These are phyloP conservation scores for Poicephalus meyeri DNA, from an alignment of 2,113 vertebrate genomes.

Conservation along the genomic window DNA sequence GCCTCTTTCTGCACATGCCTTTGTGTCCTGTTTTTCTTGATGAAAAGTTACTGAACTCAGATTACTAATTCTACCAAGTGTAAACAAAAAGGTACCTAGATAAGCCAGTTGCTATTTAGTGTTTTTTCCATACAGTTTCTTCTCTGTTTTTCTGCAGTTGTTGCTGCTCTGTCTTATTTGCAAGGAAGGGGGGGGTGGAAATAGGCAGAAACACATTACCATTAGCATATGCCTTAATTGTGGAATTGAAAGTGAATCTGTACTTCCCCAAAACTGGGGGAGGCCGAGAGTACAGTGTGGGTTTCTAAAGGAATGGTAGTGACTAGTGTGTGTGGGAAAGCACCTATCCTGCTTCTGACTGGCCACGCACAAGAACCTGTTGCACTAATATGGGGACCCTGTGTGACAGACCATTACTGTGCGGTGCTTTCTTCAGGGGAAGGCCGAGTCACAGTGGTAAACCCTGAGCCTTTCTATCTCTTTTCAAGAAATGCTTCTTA, in stretches of 20 bases:
- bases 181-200: not conserved
- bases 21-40: too few relatives aligned
- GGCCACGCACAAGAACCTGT: fast-evolving
- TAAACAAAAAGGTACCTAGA: not conserved
- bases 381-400: not conserved
- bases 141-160: not conserved
- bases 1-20: too few relatives aligned
- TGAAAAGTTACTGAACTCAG: too few relatives aligned
- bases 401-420: not conserved
- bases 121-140: not conserved
- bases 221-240: not conserved
- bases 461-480: not conserved
- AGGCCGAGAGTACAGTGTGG: not conserved
- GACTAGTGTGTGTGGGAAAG: fast-evolving
- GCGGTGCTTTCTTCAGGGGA: not conserved
- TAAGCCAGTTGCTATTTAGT: not conserved
- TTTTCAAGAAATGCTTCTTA: not conserved
- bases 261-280: not conserved
- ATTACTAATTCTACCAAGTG: too few relatives aligned
- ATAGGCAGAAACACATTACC: not conserved
- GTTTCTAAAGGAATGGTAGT: not conserved
- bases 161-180: not conserved
- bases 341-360: not conserved
- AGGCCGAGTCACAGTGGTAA: not conserved
- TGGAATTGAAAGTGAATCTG: not conserved